Base-by-base conservation (phyloP, 2,888 invertebrate species). In the Polietes domitor region DNA sequence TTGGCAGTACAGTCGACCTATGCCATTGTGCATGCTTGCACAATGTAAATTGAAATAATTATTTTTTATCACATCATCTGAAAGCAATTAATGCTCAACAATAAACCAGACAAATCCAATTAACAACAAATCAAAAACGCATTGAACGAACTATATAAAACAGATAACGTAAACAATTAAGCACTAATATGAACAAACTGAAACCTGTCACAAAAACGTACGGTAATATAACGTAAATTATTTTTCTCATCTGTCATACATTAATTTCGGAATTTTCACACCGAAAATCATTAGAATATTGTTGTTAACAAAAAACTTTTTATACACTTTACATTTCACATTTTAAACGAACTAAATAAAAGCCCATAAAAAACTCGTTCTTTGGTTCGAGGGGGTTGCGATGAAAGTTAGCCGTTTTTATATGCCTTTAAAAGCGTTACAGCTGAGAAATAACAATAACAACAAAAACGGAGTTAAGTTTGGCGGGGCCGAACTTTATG, bases 41-140 rank as follows among this genome's bases (percentile, higher is more conserved):
- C n/a, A n/a, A n/a, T n/a, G n/a, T n/a, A n/a, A n/a, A n/a, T n/a
- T n/a, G n/a, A n/a, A n/a, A n/a, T n/a, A n/a, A n/a, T n/a, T n/a
- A n/a, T n/a, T n/a, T 63, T 32, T n/a, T n/a, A 50, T n/a, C 63
- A 28, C 32, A 28, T 17, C 65, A 65, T 21, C 19, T 65, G n/a
- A 41, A 41, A 37, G 41, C 17, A 68, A 41, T 68, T 43, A 68
- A 43, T 41, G 24, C 21, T 9, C 12, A 68, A 43, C 19, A 68
- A 19, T 43, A 43, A 43, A 68, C 47, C 61, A 79, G 32, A 61
- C 65, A 68, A 73, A 79, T 77, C 58, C 61, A 82, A 77, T 82
- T 77, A 70, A 77, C 61, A 77, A 58, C 68, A 50, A 74, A 82
- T 77, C 77, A 74, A 77, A 82, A 70, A 70, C 74, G 74, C 70